Evolutionary conservation across 2,888 invertebrate genomes (phyloP).

Genomic region (Buathra laborator): DNA sequence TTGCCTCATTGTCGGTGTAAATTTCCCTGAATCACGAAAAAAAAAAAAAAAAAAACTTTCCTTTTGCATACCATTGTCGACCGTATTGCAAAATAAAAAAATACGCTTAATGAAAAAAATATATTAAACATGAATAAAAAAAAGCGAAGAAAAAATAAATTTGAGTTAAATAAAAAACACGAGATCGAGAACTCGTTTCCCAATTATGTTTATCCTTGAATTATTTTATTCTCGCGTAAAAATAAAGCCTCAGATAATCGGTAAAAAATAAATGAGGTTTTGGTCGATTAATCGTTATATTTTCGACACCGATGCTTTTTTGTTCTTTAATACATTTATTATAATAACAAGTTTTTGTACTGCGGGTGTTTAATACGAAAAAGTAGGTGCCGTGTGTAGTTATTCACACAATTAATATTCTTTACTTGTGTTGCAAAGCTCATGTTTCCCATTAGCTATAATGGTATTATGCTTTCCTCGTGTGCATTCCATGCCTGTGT

Average conservation of each 20-base stretch:
- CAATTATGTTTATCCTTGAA: neutral
- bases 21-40: neutral
- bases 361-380: neutral
- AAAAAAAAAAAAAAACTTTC: neutral
- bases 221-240: neutral
- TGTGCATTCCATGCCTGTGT: conserved; percentile 23
- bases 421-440: neutral
- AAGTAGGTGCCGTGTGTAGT: neutral
- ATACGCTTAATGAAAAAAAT: neutral
- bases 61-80: conserved; percentile 14
- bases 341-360: neutral
- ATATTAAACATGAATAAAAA: neutral
- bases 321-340: neutral
- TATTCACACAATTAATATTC: neutral
- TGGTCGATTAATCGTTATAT: neutral
- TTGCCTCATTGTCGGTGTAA: neutral
- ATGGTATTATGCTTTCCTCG: conserved; percentile 15
- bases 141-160: neutral
- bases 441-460: neutral
- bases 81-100: neutral
- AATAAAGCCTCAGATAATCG: too few species aligned
- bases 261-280: too few species aligned
- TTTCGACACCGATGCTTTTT: neutral
- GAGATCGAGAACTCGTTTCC: neutral
- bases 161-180: neutral